Conservation (phyloP, 2,797 vertebrate genomes). For the Gymnopithys bicolor region DNA sequence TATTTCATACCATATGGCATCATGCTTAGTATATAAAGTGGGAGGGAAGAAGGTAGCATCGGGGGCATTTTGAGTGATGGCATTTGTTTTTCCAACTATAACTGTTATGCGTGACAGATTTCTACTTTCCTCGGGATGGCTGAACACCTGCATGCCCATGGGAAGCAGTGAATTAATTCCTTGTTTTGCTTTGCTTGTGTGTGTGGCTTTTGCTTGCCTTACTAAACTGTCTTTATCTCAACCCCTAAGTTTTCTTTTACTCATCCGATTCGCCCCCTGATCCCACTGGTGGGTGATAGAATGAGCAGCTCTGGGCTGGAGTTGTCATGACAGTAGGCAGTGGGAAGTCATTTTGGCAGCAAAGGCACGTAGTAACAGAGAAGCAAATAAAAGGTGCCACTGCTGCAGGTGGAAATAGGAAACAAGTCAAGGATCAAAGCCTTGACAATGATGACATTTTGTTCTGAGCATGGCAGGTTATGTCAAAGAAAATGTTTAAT, state of each 20-base stretch:
- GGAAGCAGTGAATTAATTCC: background rate
- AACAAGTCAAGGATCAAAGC: background rate
- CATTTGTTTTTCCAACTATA: background rate
- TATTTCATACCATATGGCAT: background rate
- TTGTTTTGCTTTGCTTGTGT: background rate
- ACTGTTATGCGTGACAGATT: background rate
- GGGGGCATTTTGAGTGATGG: background rate
- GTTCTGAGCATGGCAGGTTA: background rate
- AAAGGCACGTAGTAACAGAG: background rate
- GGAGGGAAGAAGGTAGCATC: background rate
- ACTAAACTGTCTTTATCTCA: background rate
- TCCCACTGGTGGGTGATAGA: background rate
- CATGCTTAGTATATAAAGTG: background rate
- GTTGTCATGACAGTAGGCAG: accelerated
- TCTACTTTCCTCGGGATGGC: background rate
- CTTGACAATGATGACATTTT: background rate
- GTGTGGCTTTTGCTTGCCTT: background rate
- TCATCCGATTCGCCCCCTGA: background rate
- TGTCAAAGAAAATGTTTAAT: background rate
- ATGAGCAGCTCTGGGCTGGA: accelerated
- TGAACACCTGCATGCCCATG: background rate
- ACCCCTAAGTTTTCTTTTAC: background rate
- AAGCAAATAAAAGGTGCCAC: background rate
- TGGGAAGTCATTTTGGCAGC: background rate
- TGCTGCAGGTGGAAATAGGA: background rate